phyloP scores from a whole-genome alignment of 2,797 vertebrate genomes.

The Microhierax caerulescens region DNA sequence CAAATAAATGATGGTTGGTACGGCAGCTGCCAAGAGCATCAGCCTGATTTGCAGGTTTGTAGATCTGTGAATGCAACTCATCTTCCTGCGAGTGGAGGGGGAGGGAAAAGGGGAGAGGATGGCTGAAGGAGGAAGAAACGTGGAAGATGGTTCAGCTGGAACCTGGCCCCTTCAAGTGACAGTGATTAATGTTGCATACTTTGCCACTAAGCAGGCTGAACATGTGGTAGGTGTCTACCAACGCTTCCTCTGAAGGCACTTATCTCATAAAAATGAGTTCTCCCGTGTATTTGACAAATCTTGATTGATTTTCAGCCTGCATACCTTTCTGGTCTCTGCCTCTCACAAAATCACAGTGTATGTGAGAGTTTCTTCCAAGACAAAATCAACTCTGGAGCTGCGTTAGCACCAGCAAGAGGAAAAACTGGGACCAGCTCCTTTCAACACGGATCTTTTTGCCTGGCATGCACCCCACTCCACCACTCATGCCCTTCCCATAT shows the following conservation, averaged over 20 bases:
- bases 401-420: fast-evolving
- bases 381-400: neutral
- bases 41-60: neutral
- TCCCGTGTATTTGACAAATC: constrained; percentile 8
- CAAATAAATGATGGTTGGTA: neutral
- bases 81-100: neutral
- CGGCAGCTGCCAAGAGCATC: neutral
- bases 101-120: neutral
- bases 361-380: neutral
- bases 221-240: constrained; percentile 29
- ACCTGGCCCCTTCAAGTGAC: neutral
- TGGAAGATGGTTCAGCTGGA: neutral
- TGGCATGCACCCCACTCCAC: neutral
- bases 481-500: fast-evolving
- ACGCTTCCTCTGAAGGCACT: constrained; percentile 15
- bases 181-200: constrained; percentile 12
- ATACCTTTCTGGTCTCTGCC: neutral
- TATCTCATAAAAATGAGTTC: constrained; percentile 37
- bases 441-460: neutral
- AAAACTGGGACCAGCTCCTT: neutral
- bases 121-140: neutral
- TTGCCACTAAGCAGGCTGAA: constrained; percentile 21
- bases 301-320: constrained; percentile 41
- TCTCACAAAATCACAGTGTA: neutral
- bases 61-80: neutral